Evolutionary conservation across 2,113 vertebrate species (phyloP), one percentile per base, ranked within the genome.

Genomic region (Corythoichthys haematopterus): DNA sequence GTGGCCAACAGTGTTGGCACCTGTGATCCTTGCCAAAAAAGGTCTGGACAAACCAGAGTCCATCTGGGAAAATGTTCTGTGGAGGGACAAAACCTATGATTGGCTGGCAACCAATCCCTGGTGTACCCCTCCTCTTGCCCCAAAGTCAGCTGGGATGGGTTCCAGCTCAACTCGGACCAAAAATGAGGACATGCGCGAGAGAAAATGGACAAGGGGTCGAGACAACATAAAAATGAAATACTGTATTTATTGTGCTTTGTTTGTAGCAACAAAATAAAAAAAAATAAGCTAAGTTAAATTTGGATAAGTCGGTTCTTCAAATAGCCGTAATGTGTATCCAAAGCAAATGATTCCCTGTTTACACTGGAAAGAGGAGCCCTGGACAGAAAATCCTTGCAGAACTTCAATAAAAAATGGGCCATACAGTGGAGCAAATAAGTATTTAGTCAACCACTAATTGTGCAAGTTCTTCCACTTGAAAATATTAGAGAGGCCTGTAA

Each of bases 1-100:
- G 37, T 60, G 58, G 37, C 58, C 58, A 60, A 60, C 33, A 36
- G 11, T 57, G 35, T 36, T 55, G 52, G 52, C 52, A 55, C 10
- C 55, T 11, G 55, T 36, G 55, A 57, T 57, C 33, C 13, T 57
- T 57, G 55, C 55, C 55, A 57, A 36, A 2, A 13, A 14, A 12
- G 13, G 55, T 13, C 33, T 57, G 55, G 55, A 57, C 55, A 57
- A 57, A 57, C 33, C 55, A 57, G 55, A 57, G 33, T 35, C 33
- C 55, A 57, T 57, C 55, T 57, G 55, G 55, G 55, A 36, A 57
- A 57, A 57, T 33, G 13, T 57, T 57, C 55, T 57, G 55, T 15
- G 33, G 11, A 57, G 33, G 35, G 33, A 57, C 12, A 57, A 57
- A 57, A 36, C 55, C 55, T 57, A 33, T 13, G 33, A 57, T 57